Evolutionary conservation across 2,113 vertebrate species (phyloP), one percentile per base, ranked within the genome.

Genomic region (Electrona antarctica): DNA sequence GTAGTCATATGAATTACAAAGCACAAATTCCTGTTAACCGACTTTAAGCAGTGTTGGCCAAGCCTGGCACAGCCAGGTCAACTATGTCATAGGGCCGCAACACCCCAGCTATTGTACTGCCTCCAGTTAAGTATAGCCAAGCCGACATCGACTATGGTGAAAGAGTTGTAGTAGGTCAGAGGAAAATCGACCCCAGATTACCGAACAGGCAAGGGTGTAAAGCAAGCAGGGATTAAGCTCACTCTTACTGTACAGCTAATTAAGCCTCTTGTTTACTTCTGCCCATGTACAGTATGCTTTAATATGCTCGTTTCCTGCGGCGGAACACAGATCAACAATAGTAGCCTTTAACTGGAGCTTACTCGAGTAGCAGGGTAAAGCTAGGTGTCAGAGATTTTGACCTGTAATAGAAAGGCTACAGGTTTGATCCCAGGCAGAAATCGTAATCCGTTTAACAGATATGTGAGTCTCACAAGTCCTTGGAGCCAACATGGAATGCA

Each of bases 191-290:
- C 33, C 33, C 33, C 33, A 41, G 12, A 74, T 79, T 67, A 76
- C 52, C 67, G 48, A 12, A 48, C 74, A 70, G 66, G 64, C 68
- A 61, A 65, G 5, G 49, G 50, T 71, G 71, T 56, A 65, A 80
- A 66, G 64, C 55, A 41, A 41, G 33, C 33, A 13, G 55, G 76
- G 71, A 83, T 79, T 83, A 71, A 68, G 48, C 79, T 46, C 60
- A 56, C 48, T 74, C 64, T 73, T 65, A 48, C 76, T 45, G 50
- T 9, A 28, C 66, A 69, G n/a, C 67, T 56, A 56, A 3, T 76
- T 41, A 71, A 64, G 64, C 71, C 64, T 64, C 12, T 81, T 79
- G 74, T 68, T 83, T 81, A 62, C 70, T 66, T 79, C 49, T 62
- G 10, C 29, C 11, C 6, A 2, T 5, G 60, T 7, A 21, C 21